phyloP scores from a whole-genome alignment of 2,888 invertebrate species.

The Augiades crinisus region DNA sequence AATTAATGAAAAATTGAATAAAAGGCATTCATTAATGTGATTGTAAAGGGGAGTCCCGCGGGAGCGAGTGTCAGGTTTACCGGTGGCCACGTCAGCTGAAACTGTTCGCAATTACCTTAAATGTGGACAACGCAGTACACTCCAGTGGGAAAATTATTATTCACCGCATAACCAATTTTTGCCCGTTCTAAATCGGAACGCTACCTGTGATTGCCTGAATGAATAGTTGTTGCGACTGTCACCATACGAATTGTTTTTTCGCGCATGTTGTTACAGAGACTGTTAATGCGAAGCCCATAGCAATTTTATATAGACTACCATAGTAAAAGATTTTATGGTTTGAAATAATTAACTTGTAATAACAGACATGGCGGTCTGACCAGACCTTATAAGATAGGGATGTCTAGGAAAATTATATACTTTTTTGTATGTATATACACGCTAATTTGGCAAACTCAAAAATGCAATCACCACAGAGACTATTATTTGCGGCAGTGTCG shows the following conservation, averaged over 20 bases:
- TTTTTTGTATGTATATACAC: too few species aligned
- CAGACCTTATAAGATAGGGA: too few species aligned
- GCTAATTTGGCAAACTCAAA: too few species aligned
- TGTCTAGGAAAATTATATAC: too few species aligned
- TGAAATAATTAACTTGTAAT: too few species aligned
- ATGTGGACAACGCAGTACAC: conserved; percentile 75
- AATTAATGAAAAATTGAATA: conserved; percentile 62
- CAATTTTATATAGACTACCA: too few species aligned
- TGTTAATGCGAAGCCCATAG: too few species aligned
- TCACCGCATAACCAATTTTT: conserved; percentile 75
- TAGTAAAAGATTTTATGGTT: too few species aligned
- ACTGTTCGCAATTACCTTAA: conserved; percentile 79
- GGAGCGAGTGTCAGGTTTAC: conserved; percentile 72
- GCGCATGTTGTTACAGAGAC: conserved; percentile 24
- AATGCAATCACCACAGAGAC: too few species aligned
- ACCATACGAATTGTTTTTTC: conserved; percentile 36
- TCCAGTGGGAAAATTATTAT: conserved; percentile 76
- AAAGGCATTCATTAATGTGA: conserved; percentile 75
- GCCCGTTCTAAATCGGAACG: conserved; percentile 62
- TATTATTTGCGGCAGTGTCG: too few species aligned
- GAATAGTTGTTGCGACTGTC: conserved; percentile 45
- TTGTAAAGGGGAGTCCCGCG: conserved; percentile 71
- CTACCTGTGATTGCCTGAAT: conserved; percentile 60
- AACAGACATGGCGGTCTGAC: too few species aligned
- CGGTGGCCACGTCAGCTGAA: conserved; percentile 73